A percentile compares a stretch with the other conserved stretches of the same genome.
Evolutionary conservation across 2,888 invertebrate species (phyloP).

Genomic region (Hesperia comma): DNA sequence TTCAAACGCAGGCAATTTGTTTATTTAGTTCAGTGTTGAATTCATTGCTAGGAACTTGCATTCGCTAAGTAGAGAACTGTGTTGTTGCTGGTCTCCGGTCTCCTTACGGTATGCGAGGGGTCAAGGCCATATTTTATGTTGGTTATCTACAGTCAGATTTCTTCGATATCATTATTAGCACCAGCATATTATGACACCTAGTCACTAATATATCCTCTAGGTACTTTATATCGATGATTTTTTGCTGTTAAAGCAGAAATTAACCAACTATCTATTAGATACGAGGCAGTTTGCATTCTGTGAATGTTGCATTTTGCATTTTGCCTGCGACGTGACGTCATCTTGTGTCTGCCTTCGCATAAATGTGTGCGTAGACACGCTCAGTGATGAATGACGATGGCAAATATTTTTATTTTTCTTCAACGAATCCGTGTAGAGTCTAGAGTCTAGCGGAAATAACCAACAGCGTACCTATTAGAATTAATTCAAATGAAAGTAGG

Average conservation of each 20-base stretch:
- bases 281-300: constrained; percentile 26
- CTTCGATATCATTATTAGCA: not conserved
- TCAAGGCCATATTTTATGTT: no score
- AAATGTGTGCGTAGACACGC: constrained; percentile 19
- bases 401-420: not conserved
- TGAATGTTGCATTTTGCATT: constrained; percentile 34
- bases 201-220: constrained; percentile 16
- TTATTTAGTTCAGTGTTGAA: no score
- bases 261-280: constrained; percentile 12
- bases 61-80: no score
- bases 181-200: not conserved
- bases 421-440: not conserved
- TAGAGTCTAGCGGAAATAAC: not conserved
- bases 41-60: no score
- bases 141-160: no score
- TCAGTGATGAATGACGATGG: not conserved
- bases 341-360: constrained; percentile 8
- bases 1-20: no score
- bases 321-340: constrained; percentile 32
- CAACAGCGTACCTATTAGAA: not conserved
- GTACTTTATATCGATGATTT: not conserved
- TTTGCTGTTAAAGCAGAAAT: constrained; percentile 21
- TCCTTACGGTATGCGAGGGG: no score
- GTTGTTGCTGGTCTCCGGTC: no score
- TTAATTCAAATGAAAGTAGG: no score